Percentiles rank a stretch among this genome's conserved stretches.
Evolutionary conservation across 2,797 vertebrate genomes (phyloP).

Genomic region (Carduelis carduelis): DNA sequence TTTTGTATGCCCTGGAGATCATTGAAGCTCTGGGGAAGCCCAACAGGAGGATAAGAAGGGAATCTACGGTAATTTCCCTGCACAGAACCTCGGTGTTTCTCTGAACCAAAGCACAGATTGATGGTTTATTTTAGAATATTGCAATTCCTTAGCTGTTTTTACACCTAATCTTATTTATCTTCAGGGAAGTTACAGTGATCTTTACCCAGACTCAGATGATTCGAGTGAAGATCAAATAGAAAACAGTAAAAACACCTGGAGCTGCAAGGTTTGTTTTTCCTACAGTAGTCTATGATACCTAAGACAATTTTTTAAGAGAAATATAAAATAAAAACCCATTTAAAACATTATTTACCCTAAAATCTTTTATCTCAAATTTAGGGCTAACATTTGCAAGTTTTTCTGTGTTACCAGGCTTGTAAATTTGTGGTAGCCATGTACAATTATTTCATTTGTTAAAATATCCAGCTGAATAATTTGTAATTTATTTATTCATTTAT

Average conservation of each 20-base stretch:
- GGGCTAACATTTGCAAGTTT: not conserved
- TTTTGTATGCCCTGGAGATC: constrained; percentile 96
- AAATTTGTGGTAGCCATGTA: not conserved
- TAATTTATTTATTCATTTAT: not conserved
- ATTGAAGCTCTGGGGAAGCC: constrained; percentile 97
- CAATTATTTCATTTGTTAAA: not conserved
- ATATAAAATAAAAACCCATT: not conserved
- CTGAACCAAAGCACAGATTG: not conserved
- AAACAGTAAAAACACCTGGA: constrained; percentile 99
- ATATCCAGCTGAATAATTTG: not conserved
- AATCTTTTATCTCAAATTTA: not conserved
- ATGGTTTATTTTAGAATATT: not conserved
- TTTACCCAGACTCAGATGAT: constrained; percentile 98
- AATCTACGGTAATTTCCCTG: constrained; percentile 84
- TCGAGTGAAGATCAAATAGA: constrained; percentile 98
- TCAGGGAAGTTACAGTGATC: constrained; percentile 96
- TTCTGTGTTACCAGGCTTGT: not conserved
- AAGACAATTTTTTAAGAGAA: not conserved
- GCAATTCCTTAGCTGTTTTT: not conserved
- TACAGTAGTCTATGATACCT: not conserved
- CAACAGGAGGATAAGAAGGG: constrained; percentile 92
- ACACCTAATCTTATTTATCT: not conserved
- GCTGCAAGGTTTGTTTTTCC: constrained; percentile 89
- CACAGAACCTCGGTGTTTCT: not conserved
- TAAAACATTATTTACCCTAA: not conserved